These are phyloP conservation scores for Mythimna vitellina DNA, from an alignment of 2,888 invertebrate species.

Conservation along the genomic window DNA sequence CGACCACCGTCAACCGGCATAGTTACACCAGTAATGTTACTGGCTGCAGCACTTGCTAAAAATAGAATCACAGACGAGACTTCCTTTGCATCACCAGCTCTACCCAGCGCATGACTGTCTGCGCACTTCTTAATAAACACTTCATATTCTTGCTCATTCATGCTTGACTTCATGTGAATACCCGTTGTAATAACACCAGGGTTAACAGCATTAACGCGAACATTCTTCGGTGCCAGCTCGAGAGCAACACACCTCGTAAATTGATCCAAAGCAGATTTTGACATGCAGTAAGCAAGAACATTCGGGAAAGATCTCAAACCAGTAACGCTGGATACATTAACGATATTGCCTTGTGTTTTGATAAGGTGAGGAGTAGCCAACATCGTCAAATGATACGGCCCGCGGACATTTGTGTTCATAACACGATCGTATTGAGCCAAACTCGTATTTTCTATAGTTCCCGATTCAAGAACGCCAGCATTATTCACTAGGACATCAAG, in stretches of 20 bases:
- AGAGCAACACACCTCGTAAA: conserved; percentile 97
- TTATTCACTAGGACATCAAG: conserved; percentile 96
- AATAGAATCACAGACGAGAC: conserved; percentile 97
- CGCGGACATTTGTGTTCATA: conserved; percentile 96
- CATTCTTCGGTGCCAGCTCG: conserved; percentile 94
- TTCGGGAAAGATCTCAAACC: conserved; percentile 97
- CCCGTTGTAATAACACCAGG: conserved; percentile 98
- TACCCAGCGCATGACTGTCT: conserved; percentile 96
- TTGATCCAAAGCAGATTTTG: conserved; percentile 98
- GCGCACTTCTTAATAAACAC: conserved; percentile 95
- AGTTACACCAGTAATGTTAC: conserved; percentile 96
- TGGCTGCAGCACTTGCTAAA: conserved; percentile 95
- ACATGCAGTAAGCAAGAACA: conserved; percentile 97
- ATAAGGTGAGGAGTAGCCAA: conserved; percentile 95
- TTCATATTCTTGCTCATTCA: conserved; percentile 94
- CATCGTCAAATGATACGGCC: conserved; percentile 94
- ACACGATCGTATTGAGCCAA: conserved; percentile 96
- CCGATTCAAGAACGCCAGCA: conserved; percentile 95
- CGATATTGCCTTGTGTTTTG: conserved; percentile 95
- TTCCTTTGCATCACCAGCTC: conserved; percentile 95
- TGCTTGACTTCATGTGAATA: conserved; percentile 95
- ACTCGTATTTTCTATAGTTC: conserved; percentile 95
- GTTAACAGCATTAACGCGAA: conserved; percentile 97
- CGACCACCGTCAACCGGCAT: conserved; percentile 97
- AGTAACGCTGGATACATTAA: conserved; percentile 98